Evolutionary conservation across 2,113 vertebrate genomes (phyloP).

Genomic region (Archocentrus centrarchus): DNA sequence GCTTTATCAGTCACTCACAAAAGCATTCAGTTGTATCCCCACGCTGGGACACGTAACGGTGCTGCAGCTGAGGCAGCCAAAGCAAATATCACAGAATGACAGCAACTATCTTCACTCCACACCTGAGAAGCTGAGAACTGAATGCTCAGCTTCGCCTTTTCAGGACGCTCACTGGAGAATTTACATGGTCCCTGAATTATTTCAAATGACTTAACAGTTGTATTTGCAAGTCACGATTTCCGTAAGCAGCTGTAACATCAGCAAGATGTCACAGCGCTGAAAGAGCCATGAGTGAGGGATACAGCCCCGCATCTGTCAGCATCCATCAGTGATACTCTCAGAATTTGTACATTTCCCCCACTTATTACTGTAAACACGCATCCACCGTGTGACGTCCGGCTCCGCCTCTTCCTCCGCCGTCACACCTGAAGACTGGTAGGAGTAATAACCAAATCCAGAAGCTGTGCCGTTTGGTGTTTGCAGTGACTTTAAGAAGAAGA

Average conservation of each 20-base stretch:
- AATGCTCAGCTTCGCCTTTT: background rate
- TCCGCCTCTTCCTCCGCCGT: background rate
- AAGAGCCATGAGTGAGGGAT: background rate
- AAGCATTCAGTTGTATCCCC: background rate
- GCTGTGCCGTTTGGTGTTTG: background rate
- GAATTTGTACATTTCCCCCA: background rate
- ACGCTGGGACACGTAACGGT: background rate
- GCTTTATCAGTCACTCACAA: conserved; percentile 12
- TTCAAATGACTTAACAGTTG: background rate
- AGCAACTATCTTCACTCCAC: conserved; percentile 13
- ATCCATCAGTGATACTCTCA: background rate
- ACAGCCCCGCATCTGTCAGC: background rate
- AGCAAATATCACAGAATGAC: background rate
- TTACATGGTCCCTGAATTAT: background rate
- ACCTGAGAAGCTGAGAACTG: conserved; percentile 6
- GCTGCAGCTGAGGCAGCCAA: background rate
- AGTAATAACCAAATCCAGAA: background rate
- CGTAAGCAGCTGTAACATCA: background rate
- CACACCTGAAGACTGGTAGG: conserved; percentile 11
- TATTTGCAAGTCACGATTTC: background rate
- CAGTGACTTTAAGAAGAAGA: too few species aligned
- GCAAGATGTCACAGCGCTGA: background rate
- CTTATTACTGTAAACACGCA: background rate
- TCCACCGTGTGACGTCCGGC: background rate
- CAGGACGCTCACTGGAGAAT: background rate